These are phyloP conservation scores for Agrypnia vestita DNA, from an alignment of 1,140 invertebrate genomes.

Conservation along the genomic window DNA sequence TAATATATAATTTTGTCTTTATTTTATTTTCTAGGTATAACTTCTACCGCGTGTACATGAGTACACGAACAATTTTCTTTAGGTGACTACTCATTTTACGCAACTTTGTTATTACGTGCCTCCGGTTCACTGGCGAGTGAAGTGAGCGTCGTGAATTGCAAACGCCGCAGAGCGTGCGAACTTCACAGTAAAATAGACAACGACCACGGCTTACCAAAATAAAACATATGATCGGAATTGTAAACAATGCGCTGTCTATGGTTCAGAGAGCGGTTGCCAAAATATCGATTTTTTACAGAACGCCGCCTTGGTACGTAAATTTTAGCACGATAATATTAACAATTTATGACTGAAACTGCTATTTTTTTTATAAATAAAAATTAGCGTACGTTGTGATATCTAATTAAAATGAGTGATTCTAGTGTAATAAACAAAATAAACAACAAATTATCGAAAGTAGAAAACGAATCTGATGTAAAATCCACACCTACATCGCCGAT, in stretches of 20 bases:
- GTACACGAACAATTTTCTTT: too few relatives aligned
- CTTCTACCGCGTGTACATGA: too few relatives aligned
- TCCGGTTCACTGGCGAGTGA: not conserved
- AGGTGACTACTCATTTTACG: too few relatives aligned
- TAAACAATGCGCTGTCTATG: constrained; percentile 54
- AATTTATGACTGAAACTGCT: constrained; percentile 51
- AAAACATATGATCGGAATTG: constrained; percentile 33
- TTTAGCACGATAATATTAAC: constrained; percentile 43
- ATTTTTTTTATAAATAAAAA: constrained; percentile 37
- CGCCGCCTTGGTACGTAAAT: constrained; percentile 37
- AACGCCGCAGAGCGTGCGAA: constrained; percentile 6
- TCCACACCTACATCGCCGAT: constrained; percentile 59
- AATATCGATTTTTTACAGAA: constrained; percentile 57
- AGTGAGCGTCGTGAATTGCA: not conserved
- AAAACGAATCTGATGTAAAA: constrained; percentile 47
- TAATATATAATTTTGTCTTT: too few relatives aligned
- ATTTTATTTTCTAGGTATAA: too few relatives aligned
- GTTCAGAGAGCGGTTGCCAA: constrained; percentile 42
- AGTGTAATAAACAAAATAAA: constrained; percentile 37
- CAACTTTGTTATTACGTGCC: not conserved
- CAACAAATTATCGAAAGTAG: constrained; percentile 51
- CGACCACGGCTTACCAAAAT: constrained; percentile 21
- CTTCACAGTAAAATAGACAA: constrained; percentile 16
- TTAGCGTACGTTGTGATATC: constrained; percentile 19
- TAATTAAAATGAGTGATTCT: constrained; percentile 49